Percentiles rank a stretch among this genome's conserved stretches.
phyloP scores from a whole-genome alignment of 2,113 vertebrate species.

The Petroica traversi region DNA sequence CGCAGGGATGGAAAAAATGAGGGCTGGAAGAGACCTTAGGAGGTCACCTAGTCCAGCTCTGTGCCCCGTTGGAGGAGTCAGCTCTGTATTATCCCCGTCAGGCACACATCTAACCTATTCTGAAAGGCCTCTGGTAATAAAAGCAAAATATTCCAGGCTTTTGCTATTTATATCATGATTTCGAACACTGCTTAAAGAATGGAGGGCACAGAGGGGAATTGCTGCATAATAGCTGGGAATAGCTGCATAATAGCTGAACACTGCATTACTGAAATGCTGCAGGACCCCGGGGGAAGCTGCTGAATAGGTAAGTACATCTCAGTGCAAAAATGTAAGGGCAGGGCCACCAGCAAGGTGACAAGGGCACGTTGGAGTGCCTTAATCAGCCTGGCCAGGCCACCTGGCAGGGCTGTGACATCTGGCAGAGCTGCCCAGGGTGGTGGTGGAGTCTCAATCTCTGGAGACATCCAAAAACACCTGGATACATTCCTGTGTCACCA shows the following conservation, averaged over 20 bases:
- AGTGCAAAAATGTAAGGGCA: background rate
- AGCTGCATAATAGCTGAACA: background rate
- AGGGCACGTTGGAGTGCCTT: background rate
- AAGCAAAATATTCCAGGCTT: background rate
- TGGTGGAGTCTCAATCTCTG: background rate
- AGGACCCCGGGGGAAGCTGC: background rate
- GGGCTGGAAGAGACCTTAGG: background rate
- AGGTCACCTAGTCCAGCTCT: constrained; percentile 4
- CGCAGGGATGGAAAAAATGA: background rate
- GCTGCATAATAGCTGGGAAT: background rate
- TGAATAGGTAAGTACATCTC: background rate
- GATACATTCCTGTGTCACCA: rapidly evolving
- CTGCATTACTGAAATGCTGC: background rate
- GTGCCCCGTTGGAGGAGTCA: background rate
- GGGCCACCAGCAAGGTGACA: background rate
- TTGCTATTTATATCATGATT: constrained; percentile 9
- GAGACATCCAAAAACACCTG: background rate
- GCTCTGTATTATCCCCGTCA: background rate
- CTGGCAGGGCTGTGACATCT: background rate
- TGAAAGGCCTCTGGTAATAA: constrained; percentile 22
- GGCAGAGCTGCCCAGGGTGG: background rate
- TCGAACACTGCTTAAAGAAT: background rate
- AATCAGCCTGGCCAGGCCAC: rapidly evolving
- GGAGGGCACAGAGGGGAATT: background rate
- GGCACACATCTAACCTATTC: background rate